A percentile compares a stretch with the other conserved stretches of the same genome.
Conservation (phyloP, 2,888 invertebrate genomes). For the Nasonia oneida region DNA sequence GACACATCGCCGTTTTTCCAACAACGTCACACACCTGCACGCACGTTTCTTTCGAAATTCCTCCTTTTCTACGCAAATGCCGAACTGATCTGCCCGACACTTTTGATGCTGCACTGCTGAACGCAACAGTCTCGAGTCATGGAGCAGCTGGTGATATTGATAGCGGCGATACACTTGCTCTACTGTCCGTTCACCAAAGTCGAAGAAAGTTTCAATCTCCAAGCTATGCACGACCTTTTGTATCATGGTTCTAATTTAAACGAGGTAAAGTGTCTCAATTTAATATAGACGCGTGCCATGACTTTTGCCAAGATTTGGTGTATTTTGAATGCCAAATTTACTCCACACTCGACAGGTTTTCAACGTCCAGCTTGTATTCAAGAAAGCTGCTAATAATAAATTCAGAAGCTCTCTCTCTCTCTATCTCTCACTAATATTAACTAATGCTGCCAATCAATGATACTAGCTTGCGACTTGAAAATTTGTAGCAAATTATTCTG, state of each 20-base stretch:
- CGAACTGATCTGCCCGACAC: neutral
- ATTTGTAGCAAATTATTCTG: neutral
- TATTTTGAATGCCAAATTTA: slow-evolving; percentile 37
- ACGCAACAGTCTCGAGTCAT: slow-evolving; percentile 77
- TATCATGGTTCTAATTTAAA: slow-evolving; percentile 92
- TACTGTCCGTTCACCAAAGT: slow-evolving; percentile 99
- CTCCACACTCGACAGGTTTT: slow-evolving; percentile 40
- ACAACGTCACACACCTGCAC: neutral
- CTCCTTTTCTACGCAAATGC: slow-evolving; percentile 14
- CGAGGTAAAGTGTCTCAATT: slow-evolving; percentile 82
- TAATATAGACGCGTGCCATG: slow-evolving; percentile 47
- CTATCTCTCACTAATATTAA: neutral
- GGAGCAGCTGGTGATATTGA: slow-evolving; percentile 87
- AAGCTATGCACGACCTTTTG: slow-evolving; percentile 98
- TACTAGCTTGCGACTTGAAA: neutral
- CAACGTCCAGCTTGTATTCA: slow-evolving; percentile 11
- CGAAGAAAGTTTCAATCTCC: slow-evolving; percentile 99
- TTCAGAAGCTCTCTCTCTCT: neutral
- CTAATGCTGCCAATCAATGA: neutral
- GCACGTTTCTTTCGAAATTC: slow-evolving; percentile 2
- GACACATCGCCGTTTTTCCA: slow-evolving; percentile 22
- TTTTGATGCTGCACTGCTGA: neutral
- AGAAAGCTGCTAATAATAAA: slow-evolving; percentile 26
- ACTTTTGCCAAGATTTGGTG: slow-evolving; percentile 47
- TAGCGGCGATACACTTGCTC: slow-evolving; percentile 89